These are phyloP conservation scores for Calypte anna DNA, from an alignment of 2,113 vertebrate genomes.

Conservation along the genomic window DNA sequence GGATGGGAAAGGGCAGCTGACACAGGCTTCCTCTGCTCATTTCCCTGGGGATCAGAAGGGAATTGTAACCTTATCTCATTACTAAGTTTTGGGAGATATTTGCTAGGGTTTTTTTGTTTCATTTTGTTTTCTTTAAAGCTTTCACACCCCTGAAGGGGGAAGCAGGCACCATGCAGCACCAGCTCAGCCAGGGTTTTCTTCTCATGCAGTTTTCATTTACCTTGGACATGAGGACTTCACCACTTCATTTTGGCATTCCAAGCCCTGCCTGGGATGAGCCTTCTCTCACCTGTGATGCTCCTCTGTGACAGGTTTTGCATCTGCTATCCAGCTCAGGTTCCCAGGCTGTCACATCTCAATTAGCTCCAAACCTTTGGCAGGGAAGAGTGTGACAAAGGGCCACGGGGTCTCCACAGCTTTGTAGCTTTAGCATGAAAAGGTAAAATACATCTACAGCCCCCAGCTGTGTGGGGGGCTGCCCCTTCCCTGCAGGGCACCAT, in stretches of 20 bases:
- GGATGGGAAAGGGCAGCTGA: neutral
- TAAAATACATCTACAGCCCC: neutral
- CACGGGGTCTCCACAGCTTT: neutral
- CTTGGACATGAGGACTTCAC: neutral
- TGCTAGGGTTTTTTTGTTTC: too few species aligned
- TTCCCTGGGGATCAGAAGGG: fast-evolving
- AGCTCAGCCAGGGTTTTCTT: neutral
- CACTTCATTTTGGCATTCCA: neutral
- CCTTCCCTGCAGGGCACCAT: neutral
- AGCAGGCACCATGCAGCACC: neutral
- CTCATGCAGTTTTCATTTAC: neutral
- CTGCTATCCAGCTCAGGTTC: neutral
- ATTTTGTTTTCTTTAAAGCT: neutral
- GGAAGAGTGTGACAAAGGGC: neutral
- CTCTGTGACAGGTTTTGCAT: neutral
- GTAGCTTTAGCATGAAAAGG: neutral
- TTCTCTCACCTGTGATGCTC: fast-evolving
- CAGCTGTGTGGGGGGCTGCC: neutral
- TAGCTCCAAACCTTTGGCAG: neutral
- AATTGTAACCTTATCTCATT: neutral
- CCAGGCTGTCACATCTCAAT: constrained; percentile 13
- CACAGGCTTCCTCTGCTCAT: neutral
- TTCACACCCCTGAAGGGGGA: neutral
- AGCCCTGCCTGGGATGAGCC: neutral
- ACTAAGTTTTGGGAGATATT: neutral